Conservation (phyloP, 2,888 invertebrate genomes). For the Lasioglossum lativentre region DNA sequence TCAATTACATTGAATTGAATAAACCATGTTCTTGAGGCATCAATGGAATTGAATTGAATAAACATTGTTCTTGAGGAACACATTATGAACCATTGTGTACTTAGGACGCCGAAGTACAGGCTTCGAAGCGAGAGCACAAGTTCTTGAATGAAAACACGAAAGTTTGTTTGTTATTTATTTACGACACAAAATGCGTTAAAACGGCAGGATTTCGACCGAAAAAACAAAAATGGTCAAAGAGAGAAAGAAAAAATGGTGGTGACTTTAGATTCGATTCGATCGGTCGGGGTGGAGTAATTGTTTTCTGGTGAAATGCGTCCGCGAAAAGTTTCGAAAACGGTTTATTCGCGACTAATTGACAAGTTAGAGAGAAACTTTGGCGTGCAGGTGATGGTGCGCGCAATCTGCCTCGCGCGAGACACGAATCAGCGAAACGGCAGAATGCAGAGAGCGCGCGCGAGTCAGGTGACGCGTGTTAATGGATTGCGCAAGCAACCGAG, state of each 20-base stretch:
- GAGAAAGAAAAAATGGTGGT: background rate
- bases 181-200: no score
- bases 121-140: background rate
- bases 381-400: background rate
- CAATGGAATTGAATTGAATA: constrained; percentile 2
- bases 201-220: background rate
- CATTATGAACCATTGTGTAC: background rate
- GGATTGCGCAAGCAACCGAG: constrained; percentile 74
- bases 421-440: constrained; percentile 22
- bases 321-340: background rate
- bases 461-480: constrained; percentile 79
- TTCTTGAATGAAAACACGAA: background rate
- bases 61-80: background rate
- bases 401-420: background rate
- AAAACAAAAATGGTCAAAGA: background rate
- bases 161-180: background rate
- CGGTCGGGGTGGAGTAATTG: background rate
- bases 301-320: background rate
- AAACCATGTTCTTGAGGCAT: background rate
- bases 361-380: background rate
- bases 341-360: background rate
- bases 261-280: background rate
- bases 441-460: constrained; percentile 14
- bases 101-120: background rate
- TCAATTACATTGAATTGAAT: background rate